A percentile compares a stretch with the other conserved stretches of the same genome.
Conservation (phyloP, 1,140 invertebrate genomes). For the Anadara kagoshimensis region DNA sequence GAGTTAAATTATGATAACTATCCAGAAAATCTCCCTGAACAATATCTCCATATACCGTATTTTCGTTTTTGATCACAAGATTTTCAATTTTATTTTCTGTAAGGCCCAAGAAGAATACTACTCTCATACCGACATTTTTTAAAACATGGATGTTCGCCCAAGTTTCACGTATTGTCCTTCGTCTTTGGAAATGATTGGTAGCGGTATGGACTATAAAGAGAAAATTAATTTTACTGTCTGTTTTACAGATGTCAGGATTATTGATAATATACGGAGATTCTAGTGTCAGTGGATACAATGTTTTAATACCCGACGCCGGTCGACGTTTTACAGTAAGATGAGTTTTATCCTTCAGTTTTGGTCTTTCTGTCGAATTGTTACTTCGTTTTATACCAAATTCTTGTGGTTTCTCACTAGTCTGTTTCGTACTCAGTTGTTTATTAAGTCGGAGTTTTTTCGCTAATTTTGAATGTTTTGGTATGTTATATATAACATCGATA, state of each 20-base stretch:
- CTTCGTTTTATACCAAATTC: too few relatives aligned
- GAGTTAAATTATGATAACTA: conserved; percentile 57
- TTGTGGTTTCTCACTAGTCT: too few relatives aligned
- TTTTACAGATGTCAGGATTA: conserved; percentile 49
- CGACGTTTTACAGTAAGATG: too few relatives aligned
- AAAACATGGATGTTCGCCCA: conserved; percentile 34
- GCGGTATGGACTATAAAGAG: conserved; percentile 61
- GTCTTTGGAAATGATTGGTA: conserved; percentile 45
- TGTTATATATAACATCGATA: too few relatives aligned
- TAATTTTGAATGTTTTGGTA: too few relatives aligned
- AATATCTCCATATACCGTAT: conserved; percentile 47
- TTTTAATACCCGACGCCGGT: too few relatives aligned
- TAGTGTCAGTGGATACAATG: conserved; percentile 20
- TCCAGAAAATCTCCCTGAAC: conserved; percentile 63
- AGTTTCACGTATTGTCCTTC: conserved; percentile 44
- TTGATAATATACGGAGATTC: conserved; percentile 48
- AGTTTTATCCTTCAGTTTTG: too few relatives aligned
- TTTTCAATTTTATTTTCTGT: conserved; percentile 29
- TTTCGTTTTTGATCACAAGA: conserved; percentile 43
- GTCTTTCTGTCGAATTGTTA: too few relatives aligned
- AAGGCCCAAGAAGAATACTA: conserved; percentile 56
- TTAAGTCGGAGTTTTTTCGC: too few relatives aligned
- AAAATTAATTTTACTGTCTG: conserved; percentile 35
- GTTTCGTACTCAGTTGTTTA: too few relatives aligned
- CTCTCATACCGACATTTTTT: conserved; percentile 19